Evolutionary conservation across 2,113 vertebrate species (phyloP).

Genomic region (Peromyscus maniculatus): DNA sequence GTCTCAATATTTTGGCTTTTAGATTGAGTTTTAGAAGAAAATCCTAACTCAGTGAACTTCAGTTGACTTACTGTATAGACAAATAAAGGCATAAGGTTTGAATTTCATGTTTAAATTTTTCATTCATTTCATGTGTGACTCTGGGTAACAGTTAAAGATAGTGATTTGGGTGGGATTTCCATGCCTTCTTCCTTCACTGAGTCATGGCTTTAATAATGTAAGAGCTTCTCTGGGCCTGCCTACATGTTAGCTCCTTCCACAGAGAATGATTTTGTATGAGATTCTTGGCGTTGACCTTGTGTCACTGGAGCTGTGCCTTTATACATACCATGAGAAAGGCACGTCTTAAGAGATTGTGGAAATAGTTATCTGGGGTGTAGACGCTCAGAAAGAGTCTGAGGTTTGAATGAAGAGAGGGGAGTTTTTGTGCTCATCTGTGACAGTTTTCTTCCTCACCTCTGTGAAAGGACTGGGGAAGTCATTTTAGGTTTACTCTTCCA

Average conservation of each 20-base stretch:
- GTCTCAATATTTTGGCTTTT: conserved; percentile 5
- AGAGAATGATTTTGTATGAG: not conserved
- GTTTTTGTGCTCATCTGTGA: not conserved
- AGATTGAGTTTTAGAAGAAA: conserved; percentile 39
- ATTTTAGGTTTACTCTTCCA: not conserved
- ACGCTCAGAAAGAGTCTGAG: not conserved
- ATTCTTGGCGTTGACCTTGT: not conserved
- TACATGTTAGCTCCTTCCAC: not conserved
- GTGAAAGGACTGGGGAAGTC: not conserved
- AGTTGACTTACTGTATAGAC: not conserved
- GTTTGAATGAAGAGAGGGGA: not conserved
- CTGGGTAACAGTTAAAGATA: not conserved
- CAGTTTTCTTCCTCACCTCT: not conserved
- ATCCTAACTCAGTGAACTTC: not conserved
- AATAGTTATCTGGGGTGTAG: not conserved
- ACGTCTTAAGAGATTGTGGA: not conserved
- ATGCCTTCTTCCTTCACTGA: not conserved
- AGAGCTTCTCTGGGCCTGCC: not conserved
- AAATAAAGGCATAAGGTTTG: not conserved
- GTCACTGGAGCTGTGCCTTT: not conserved
- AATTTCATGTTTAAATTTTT: not conserved
- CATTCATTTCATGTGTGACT: not conserved
- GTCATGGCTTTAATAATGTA: not conserved
- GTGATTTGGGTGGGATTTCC: not conserved
- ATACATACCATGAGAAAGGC: not conserved